Evolutionary conservation across 30 jellyfish, hydroid and myxozoan genomes (phyloP).

Genomic region (Hydractinia symbiolongicarpus): DNA sequence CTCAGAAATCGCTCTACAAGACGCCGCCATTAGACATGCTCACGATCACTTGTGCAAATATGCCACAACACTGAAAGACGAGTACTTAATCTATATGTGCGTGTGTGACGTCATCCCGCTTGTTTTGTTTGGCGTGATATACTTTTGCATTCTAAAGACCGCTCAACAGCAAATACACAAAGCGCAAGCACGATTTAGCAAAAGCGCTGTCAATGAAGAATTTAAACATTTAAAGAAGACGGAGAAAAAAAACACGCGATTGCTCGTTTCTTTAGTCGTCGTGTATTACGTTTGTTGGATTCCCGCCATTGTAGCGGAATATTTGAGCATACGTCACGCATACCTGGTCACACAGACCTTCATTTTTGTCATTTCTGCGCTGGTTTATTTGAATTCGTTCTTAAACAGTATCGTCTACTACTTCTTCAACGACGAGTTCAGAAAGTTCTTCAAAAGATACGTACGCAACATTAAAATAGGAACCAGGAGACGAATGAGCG

Average conservation of each 20-base stretch:
- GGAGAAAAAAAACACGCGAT: conserved; percentile 10
- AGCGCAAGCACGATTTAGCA: neutral
- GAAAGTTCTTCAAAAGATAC: neutral
- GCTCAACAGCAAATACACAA: neutral
- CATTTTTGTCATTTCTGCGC: neutral
- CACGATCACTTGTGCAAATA: conserved; percentile 15
- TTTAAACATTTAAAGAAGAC: neutral
- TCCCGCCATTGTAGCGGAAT: neutral
- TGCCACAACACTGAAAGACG: conserved; percentile 10
- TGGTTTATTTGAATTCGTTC: conserved; percentile 13
- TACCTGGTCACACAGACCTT: conserved; percentile 16
- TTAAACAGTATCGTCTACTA: conserved; percentile 15
- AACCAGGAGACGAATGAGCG: neutral
- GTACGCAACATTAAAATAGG: neutral
- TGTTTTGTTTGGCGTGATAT: neutral
- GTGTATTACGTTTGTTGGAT: conserved; percentile 7
- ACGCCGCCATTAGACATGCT: neutral
- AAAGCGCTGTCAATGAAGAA: neutral
- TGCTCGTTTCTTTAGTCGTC: neutral
- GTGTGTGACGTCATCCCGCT: neutral
- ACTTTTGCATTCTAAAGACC: neutral
- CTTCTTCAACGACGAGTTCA: conserved; percentile 8
- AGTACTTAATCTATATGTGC: neutral
- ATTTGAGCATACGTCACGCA: neutral
- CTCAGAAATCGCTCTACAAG: neutral